Base-by-base conservation (phyloP, 2,888 invertebrate species). In the Phorcus lineatus region DNA sequence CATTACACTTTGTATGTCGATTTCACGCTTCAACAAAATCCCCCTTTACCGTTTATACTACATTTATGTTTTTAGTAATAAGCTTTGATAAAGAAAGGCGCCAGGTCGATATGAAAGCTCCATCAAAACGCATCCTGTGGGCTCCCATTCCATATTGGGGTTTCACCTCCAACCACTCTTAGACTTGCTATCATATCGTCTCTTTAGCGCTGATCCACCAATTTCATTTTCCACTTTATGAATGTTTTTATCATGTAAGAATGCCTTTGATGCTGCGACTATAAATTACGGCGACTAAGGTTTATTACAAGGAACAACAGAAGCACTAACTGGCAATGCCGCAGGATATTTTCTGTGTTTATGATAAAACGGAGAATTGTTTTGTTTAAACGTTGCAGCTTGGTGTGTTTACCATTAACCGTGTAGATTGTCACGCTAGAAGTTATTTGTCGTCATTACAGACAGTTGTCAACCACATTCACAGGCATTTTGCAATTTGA, bases 171-270 rank as follows among this genome's bases (percentile, higher is more conserved):
- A 11, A 47, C 47, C 47, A 17, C 19, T 36, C 28, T 13, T 17
- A 31, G 40, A 13, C 19, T 70, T 70, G 24, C 19, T 19, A 19
- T 70, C 70, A 40, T 70, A 70, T 40, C 31, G 40, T 19, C 36
- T 36, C 28, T 70, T 70, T 70, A 70, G 19, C 70, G 40, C 36
- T 31, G 70, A 31, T 70, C 36, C 19, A 40, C 36, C 36, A 70
- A 70, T 70, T 70, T 70, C 70, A 70, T 70, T 70, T 70, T 70
- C 70, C 19, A 70, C 70, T 70, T 70, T 70, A 70, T 70, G 70
- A 70, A 31, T 70, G 70, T 40, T 31, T 16, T 28, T 70, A 36
- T 70, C 40, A 36, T 40, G 70, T 36, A 36, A 31, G 19, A 31
- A 24, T 57, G 24, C 70, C 70, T 70, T 70, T 70, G 70, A 70